Base-by-base conservation (phyloP, 1,140 invertebrate species). In the Drosophila sproati region DNA sequence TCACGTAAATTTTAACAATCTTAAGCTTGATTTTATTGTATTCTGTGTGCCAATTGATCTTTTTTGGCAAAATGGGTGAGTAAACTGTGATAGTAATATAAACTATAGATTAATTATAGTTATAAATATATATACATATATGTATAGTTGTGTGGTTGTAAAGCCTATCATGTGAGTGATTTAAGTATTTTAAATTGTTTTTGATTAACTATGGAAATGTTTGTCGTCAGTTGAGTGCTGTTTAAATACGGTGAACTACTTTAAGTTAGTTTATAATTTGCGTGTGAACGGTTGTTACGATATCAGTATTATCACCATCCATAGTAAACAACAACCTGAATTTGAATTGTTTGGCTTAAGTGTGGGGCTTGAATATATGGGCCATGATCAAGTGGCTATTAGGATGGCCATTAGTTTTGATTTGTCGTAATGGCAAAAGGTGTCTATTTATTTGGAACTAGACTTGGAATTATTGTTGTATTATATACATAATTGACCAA, bases 21-120 rank as follows among this genome's bases (percentile, higher is more conserved):
- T 31, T 6, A 28, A 41, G 60, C n/a, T 54, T 43, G 2, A 50
- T 62, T 1, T 47, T 55, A 43, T 70, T 67, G 48, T 67, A 20
- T 20, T 20, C 20, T 68, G 63, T 64, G 62, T 50, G 71, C 57
- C 68, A 67, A 76, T 78, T 87, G 67, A 71, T 70, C 70, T 63
- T 76, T 73, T 77, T 79, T 28, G 73, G 77, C 64, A 82, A 77
- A 82, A 86, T 86, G 82, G 82, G 82, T 86, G 75, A 86, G 82
- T 86, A 10, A 34, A 20, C 60, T 29, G 60, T 47, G 39, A 20
- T 20, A 20, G 20, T 20, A 20, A 20, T 20, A 20, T 20, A 20
- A 20, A 20, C 20, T 20, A 20, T 20, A 20, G 20, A 20, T 20
- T 66, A 64, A 39, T 37, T 31, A 48, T 29, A 45, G 6, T 34